A percentile compares a stretch with the other conserved stretches of the same genome.
Conservation (phyloP, 2,888 invertebrate species). For the Noctua pronuba region DNA sequence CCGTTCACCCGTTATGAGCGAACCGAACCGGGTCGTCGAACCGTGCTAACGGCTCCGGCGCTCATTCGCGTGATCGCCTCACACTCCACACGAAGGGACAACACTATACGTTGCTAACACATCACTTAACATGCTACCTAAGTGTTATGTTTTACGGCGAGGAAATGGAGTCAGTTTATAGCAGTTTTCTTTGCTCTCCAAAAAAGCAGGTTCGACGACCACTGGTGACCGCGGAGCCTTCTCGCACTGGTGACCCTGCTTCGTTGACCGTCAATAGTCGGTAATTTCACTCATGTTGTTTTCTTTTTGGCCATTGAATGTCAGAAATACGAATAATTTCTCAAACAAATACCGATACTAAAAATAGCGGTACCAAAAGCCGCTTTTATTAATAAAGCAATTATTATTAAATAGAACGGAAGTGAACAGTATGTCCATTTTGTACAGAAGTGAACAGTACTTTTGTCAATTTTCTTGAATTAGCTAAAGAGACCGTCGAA, state of each 20-base stretch:
- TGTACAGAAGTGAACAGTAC: slow-evolving; percentile 2
- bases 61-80: slow-evolving; percentile 67
- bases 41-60: slow-evolving; percentile 68
- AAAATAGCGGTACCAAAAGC: background rate
- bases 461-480: background rate
- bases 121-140: slow-evolving; percentile 16
- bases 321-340: too few relatives aligned
- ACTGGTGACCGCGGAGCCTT: slow-evolving; percentile 24
- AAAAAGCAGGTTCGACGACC: slow-evolving; percentile 20
- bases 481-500: background rate
- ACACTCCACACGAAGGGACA: slow-evolving; percentile 61
- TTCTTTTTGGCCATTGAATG: background rate
- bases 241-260: slow-evolving; percentile 4
- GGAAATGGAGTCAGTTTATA: slow-evolving; percentile 13
- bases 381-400: background rate
- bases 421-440: slow-evolving; percentile 9
- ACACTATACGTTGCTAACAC: slow-evolving; percentile 33
- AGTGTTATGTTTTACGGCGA: slow-evolving; percentile 25
- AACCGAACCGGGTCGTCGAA: slow-evolving; percentile 70
- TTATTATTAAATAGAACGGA: slow-evolving; percentile 8
- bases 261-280: background rate
- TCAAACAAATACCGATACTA: background rate
- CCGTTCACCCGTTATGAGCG: slow-evolving; percentile 54
- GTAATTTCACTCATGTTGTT: background rate
- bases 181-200: slow-evolving; percentile 12